Evolutionary conservation across 2,797 vertebrate species (phyloP), one percentile per base, ranked within the genome.

Genomic region (Okamejei kenojei): DNA sequence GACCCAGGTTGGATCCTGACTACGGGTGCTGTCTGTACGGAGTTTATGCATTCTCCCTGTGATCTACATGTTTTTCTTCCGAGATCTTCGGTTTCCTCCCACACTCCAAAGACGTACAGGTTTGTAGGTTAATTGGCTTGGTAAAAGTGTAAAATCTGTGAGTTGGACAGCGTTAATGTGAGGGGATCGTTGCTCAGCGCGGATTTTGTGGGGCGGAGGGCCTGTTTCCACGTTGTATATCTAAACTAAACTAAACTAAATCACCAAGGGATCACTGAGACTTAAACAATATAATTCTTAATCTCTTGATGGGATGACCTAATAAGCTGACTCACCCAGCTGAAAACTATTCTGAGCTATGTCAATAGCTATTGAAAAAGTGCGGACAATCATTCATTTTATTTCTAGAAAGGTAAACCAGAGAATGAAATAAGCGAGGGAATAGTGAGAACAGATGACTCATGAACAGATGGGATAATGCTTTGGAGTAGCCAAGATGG

Each of bases 371-470:
- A 63, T 88, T 15, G 68, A 19, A 88, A 35, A 88, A 65, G n/a
- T 88, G 84, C 10, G 21, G 61, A 21, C 8, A 88, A 68, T 32
- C 17, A 19, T 86, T 86, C 58, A 63, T 86, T 5, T 32, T 29
- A 86, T 68, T 68, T 68, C 63, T 21, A 63, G 15, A 68, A 68
- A 88, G 61, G 63, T 19, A 65, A 68, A 17, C 0, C 1, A 88
- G n/a, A 68, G 61, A 17, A 86, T 86, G 82, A 88, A 63, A 32
- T 88, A 88, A 68, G 61, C 32, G 84, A 88, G 84, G 65, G n/a
- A 19, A 0, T 17, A 68, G 65, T 88, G 84, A 65, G 17, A 35
- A 88, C 61, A 68, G 84, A 88, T 86, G 82, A 86, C 13, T 86
- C 61, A 65, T 21, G 17, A 68, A 88, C 84, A 88, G n/a, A 88